phyloP scores from a whole-genome alignment of 2,113 vertebrate genomes.

The Petaurus breviceps region DNA sequence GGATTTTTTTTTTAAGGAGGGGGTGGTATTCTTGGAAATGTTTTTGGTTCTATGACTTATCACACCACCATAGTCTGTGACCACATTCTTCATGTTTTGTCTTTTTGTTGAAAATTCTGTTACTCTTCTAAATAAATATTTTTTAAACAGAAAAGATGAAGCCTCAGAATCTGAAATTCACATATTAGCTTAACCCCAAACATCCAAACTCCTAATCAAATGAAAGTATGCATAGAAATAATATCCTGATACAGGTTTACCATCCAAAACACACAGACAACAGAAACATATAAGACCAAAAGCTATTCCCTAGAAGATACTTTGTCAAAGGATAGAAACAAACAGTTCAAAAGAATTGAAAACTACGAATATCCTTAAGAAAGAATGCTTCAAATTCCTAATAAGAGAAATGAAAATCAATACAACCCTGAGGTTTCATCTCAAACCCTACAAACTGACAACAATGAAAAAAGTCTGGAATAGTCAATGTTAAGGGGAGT shows the following conservation, averaged over 20 bases:
- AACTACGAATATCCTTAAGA: neutral
- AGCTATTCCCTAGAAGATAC: neutral
- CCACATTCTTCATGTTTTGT: conserved; percentile 65
- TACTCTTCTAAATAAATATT: conserved; percentile 5
- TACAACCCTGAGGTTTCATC: neutral
- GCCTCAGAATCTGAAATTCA: conserved; percentile 57
- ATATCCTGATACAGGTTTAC: neutral
- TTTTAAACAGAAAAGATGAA: conserved; percentile 55
- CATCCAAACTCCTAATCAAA: conserved; percentile 51
- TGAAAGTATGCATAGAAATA: conserved; percentile 25
- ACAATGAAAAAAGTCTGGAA: neutral
- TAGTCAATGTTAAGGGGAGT: neutral
- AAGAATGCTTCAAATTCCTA: neutral
- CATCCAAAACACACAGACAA: neutral
- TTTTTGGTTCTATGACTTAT: conserved; percentile 70
- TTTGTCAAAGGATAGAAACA: neutral
- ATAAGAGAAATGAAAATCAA: neutral
- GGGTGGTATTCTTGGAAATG: conserved; percentile 61
- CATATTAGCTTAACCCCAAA: conserved; percentile 49
- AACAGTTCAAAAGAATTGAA: neutral
- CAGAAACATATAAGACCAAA: neutral
- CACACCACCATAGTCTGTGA: conserved; percentile 69
- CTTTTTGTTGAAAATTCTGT: conserved; percentile 61
- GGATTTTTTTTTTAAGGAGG: conserved; percentile 3
- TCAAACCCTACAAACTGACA: neutral